Evolutionary conservation across 2,888 invertebrate genomes (phyloP), one percentile per base, ranked within the genome.

Genomic region (Agonum fuliginosum): DNA sequence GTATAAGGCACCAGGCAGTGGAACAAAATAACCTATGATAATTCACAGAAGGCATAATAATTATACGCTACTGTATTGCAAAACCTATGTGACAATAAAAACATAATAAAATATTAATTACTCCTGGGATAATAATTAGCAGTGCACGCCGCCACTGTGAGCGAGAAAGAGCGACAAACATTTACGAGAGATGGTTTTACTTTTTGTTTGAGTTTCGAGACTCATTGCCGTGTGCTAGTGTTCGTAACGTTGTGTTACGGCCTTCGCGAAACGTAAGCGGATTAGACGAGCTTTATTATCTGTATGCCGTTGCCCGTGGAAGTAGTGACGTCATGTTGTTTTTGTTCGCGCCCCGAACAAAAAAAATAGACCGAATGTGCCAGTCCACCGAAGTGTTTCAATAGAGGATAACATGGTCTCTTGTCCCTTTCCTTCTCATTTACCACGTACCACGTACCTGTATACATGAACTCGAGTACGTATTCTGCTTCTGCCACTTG

Each of bases 251-350:
- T 37, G 37, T 62, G 62, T 24, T 22, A 62, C 62, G 62, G 62
- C 27, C 62, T 62, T 46, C 70, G 70, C 43, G 48, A 70, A 46
- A 70, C 71, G 51, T 71, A 71, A 71, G 71, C 48, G 71, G 71
- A 71, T 71, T 71, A 71, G 71, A 51, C 51, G 71, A 30, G 71
- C 71, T 71, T 71, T 71, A 71, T 71, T 71, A 71, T 71, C 71
- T 71, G 51, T 71, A 48, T 51, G 30, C 71, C 46, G 14, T 17
- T 10, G 30, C 58, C 58, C 12, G 30, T 51, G 51, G 24, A 46
- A 51, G 14, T 51, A 46, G 48, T 51, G 51, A 71, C 71, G 71
- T 71, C 71, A 71, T 19, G 17, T 19, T 71, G 51, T 71, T 71
- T 51, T 71, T 71, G 51, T 51, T 51, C 71, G 12, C 27, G 24